Evolutionary conservation across 2,888 invertebrate species (phyloP).

Genomic region (Cerceris ruficornis): DNA sequence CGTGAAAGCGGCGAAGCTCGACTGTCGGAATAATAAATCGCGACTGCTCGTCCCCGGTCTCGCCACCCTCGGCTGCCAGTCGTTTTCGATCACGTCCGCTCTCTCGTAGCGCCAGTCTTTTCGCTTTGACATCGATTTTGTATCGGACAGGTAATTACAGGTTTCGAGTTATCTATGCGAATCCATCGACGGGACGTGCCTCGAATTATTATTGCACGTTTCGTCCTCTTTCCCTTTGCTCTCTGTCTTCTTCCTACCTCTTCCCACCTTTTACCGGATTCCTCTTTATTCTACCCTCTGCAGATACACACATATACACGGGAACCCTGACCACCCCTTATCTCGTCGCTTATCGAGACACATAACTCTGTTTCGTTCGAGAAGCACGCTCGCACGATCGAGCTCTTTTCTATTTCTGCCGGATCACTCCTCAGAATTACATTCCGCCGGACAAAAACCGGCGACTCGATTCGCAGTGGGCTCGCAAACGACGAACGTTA

Average conservation of each 20-base stretch:
- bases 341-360: conserved; percentile 9
- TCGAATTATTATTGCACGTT: conserved; percentile 67
- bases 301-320: background rate
- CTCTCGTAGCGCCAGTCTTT: conserved; percentile 55
- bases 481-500: background rate
- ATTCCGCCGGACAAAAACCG: conserved; percentile 47
- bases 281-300: conserved; percentile 1
- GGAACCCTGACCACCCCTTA: background rate
- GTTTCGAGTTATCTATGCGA: conserved; percentile 67
- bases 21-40: conserved; percentile 64
- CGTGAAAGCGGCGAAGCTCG: conserved; percentile 47
- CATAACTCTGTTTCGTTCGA: conserved; percentile 5
- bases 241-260: conserved; percentile 9
- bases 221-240: conserved; percentile 22
- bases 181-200: conserved; percentile 67
- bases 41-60: conserved; percentile 16
- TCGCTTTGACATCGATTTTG: conserved; percentile 74
- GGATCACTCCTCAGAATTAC: conserved; percentile 60
- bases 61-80: conserved; percentile 18
- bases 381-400: conserved; percentile 29
- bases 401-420: conserved; percentile 60
- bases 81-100: conserved; percentile 64
- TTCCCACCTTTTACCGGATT: conserved; percentile 19
- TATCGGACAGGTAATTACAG: conserved; percentile 76
- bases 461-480: conserved; percentile 5